Evolutionary conservation across 2,113 vertebrate species (phyloP).

Genomic region (Hemichromis elongatus): DNA sequence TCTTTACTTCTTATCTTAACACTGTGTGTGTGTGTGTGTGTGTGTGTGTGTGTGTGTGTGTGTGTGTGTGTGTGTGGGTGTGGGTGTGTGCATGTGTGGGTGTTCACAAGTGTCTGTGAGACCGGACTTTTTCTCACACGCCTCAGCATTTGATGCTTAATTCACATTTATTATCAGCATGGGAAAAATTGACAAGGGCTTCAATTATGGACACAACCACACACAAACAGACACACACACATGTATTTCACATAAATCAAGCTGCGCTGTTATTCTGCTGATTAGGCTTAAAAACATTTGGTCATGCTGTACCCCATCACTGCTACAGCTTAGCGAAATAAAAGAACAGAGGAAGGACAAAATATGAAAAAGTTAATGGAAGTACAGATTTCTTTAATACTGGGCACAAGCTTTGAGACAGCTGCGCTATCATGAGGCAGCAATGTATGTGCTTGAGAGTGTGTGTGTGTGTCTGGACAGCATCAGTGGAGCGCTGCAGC

Average conservation of each 20-base stretch:
- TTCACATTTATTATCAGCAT: conserved; percentile 23
- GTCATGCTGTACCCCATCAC: neutral
- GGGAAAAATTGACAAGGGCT: conserved; percentile 5
- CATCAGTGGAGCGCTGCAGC: neutral
- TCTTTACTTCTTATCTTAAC: neutral
- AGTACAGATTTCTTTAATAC: neutral
- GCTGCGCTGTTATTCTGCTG: neutral
- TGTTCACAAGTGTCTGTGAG: neutral
- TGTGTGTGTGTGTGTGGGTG: accelerated
- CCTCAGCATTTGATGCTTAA: conserved; percentile 15
- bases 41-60: neutral
- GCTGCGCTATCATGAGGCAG: neutral
- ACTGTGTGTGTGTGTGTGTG: neutral
- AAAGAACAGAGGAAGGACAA: neutral
- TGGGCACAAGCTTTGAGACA: neutral
- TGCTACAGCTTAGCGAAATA: neutral
- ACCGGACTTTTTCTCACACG: conserved; percentile 25
- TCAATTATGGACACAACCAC: neutral
- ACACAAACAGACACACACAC: neutral
- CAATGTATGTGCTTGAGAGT: neutral
- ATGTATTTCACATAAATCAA: neutral
- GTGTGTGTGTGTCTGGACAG: neutral
- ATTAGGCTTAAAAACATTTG: neutral
- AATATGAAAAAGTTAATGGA: neutral
- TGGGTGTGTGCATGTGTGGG: neutral